Evolutionary conservation across 1,140 invertebrate species (phyloP).

Genomic region (Ephestia elutella): DNA sequence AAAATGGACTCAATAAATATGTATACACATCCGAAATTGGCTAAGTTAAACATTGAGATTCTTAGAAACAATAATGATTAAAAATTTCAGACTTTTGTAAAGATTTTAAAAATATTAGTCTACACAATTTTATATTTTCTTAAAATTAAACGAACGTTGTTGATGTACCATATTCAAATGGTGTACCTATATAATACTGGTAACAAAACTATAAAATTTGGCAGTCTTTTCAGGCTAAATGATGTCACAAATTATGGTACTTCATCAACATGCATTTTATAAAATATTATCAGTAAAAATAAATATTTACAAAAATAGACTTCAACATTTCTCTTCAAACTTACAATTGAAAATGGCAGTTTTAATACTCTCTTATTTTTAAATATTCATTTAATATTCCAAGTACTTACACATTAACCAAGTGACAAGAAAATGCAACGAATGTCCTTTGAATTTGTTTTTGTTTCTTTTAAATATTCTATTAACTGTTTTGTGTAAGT

Average conservation of each 20-base stretch:
- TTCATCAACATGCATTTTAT: conserved; percentile 41
- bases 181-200: not conserved
- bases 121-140: not conserved
- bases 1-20: not conserved
- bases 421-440: too few relatives aligned
- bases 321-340: not conserved
- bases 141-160: not conserved
- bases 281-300: not conserved
- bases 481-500: too few relatives aligned
- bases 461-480: too few relatives aligned
- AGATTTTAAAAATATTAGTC: not conserved
- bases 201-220: not conserved
- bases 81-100: conserved; percentile 10
- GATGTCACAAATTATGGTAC: conserved; percentile 25
- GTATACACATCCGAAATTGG: too few relatives aligned
- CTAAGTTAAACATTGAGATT: too few relatives aligned
- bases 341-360: not conserved
- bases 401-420: too few relatives aligned
- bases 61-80: not conserved
- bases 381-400: too few relatives aligned
- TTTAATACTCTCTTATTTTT: not conserved
- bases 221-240: not conserved
- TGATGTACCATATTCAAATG: not conserved
- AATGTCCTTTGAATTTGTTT: too few relatives aligned
- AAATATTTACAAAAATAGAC: not conserved